Percentiles rank a stretch among this genome's conserved stretches.
phyloP scores from a whole-genome alignment of 2,888 invertebrate species.

The Diaperis boleti region DNA sequence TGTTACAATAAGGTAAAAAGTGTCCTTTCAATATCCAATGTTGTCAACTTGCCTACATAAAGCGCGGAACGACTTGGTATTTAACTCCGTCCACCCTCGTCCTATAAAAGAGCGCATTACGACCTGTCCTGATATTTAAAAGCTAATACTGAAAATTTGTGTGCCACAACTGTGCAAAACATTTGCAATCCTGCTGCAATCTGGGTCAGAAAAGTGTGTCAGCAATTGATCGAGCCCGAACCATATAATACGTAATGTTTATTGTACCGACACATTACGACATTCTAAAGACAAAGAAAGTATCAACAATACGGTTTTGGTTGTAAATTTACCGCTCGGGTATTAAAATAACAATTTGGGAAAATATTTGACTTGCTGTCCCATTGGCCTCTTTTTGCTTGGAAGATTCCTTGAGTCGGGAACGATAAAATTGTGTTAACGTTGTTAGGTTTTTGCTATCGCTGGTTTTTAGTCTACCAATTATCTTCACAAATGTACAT shows the following conservation, averaged over 20 bases:
- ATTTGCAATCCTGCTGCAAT: constrained; percentile 46
- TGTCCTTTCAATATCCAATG: constrained; percentile 34
- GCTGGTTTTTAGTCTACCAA: too few species aligned
- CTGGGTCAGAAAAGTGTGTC: constrained; percentile 59
- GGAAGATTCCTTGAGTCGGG: constrained; percentile 16
- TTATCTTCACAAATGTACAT: too few species aligned
- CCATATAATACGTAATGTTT: constrained; percentile 51
- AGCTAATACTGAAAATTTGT: constrained; percentile 26
- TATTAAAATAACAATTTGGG: too few species aligned
- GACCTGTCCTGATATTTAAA: constrained; percentile 25
- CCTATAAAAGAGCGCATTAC: too few species aligned
- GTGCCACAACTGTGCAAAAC: constrained; percentile 36
- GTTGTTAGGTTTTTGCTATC: background rate
- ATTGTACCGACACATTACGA: constrained; percentile 39
- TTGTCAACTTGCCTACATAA: constrained; percentile 4
- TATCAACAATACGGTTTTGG: background rate
- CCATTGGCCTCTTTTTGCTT: constrained; percentile 16
- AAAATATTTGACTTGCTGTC: constrained; percentile 11
- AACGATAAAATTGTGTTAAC: background rate
- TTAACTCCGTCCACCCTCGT: background rate
- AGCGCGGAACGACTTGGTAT: constrained; percentile 8
- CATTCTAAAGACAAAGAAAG: constrained; percentile 38
- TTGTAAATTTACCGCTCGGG: too few species aligned
- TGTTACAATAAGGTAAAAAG: constrained; percentile 32
- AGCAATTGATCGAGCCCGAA: constrained; percentile 57